Evolutionary conservation across 1,140 invertebrate genomes (phyloP), one percentile per base, ranked within the genome.

Genomic region (Nymphalis io): DNA sequence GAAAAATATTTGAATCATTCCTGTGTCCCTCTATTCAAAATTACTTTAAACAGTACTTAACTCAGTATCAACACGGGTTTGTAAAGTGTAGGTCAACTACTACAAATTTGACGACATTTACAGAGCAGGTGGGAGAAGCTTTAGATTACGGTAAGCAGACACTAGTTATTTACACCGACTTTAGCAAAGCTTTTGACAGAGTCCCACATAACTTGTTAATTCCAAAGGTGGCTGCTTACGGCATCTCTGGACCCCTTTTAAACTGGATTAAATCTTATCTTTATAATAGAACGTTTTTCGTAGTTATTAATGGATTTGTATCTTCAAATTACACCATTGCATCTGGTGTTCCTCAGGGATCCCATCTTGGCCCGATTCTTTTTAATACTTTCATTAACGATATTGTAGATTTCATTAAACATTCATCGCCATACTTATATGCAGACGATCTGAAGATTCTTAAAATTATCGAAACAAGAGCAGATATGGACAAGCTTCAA

Each of bases 1-100:
- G 61, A 1, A 75, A 75, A 48, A 48, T 71, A 13, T 71, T 74
- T 42, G 70, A 75, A 60, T 39, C 55, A 0, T 16, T 75, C 27
- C 38, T 75, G 20, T 69, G 66, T 38, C 63, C 70, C 12, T 42
- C 15, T 42, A 42, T 42, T 42, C 62, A 72, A 69, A 48, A 40
- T 27, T 20, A 75, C 20, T 60, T 69, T 11, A 68, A 69, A 40
- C 61, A 69, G 57, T 71, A 63, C 33, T 53, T 71, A 11, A 38
- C 16, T 33, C 46, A 57, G 40, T 18, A 44, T 2, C 71, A 73
- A 39, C 65, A 73, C 46, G 71, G 69, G 15, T 72, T 76, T 44
- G 38, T 61, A 27, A 57, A 21, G 16, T 39, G 40, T 39, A 48
- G 73, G 15, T 74, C 69, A 1, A 68, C 65, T 51, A 33, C 39